Evolutionary conservation across 2,797 vertebrate species (phyloP).

Genomic region (Pristis pectinata): DNA sequence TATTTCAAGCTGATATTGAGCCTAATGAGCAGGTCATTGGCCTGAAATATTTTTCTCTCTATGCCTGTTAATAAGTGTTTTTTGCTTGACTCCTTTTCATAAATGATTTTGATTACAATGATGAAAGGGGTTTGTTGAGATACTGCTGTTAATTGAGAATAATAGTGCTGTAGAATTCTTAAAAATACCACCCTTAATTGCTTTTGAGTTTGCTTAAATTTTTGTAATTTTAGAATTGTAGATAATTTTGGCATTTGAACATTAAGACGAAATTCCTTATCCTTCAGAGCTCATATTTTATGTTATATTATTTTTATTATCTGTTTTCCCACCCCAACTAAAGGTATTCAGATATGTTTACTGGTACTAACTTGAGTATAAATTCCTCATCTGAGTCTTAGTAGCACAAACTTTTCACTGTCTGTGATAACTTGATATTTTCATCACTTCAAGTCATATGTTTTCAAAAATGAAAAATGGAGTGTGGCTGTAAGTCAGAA

Average conservation of each 20-base stretch:
- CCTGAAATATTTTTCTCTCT: too few relatives aligned
- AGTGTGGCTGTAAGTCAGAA: neutral
- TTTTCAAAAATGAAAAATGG: neutral
- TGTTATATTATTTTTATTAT: neutral
- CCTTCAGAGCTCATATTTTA: too few relatives aligned
- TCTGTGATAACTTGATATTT: neutral
- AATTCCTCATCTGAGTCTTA: neutral
- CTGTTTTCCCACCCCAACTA: neutral
- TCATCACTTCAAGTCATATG: neutral
- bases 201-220: neutral
- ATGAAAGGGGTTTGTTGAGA: neutral
- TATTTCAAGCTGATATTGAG: too few relatives aligned
- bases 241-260: neutral
- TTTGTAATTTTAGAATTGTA: neutral
- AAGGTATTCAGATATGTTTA: neutral
- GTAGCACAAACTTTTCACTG: too few relatives aligned
- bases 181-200: neutral
- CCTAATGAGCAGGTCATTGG: too few relatives aligned
- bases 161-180: neutral
- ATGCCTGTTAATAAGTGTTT: too few relatives aligned
- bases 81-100: neutral
- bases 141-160: neutral
- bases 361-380: neutral
- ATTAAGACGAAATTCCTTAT: neutral
- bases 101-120: neutral